Evolutionary conservation across 1,140 invertebrate genomes (phyloP), one percentile per base, ranked within the genome.

Genomic region (Plectrocnemia conspersa): DNA sequence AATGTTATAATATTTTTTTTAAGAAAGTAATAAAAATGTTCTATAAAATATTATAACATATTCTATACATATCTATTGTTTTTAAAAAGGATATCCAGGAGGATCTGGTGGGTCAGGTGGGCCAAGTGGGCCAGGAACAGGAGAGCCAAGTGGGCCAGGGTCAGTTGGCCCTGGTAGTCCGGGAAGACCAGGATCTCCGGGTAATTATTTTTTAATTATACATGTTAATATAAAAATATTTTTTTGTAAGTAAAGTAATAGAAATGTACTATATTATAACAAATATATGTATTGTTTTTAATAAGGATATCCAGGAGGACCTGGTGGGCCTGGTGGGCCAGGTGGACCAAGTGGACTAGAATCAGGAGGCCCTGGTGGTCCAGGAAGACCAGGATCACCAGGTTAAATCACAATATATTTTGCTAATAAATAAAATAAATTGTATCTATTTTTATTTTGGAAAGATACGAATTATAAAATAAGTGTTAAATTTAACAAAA

Each of bases 311-410:
- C 58, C 58, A 18, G 41, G 47, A 16, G 54, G 41, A 32, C 59
- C 55, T 13, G 35, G n/a, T n/a, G 35, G 13, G 16, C 7, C 40
- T 47, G 56, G 52, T 13, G 24, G 52, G 10, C 15, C 57, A 23
- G 64, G 59, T 15, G 54, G 42, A 13, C 13, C 54, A 15, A 32
- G 46, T 2, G 35, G 22, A 11, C 44, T 50, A 18, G 50, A 40
- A n/a, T n/a, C n/a, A n/a, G n/a, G n/a, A 21, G 63, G 64, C 3
- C 48, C 35, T 15, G 55, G 61, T 33, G 32, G 42, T 13, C 57
- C 58, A 38, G 60, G 62, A 13, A 46, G 46, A 10, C 52, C 46
- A 24, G 65, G 63, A 50, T 54, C 60, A 52, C 62, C 64, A 33
- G 63, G 61, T 23, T 27, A 41, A n/a, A 7, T 29, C 6, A n/a